Evolutionary conservation across 2,113 vertebrate genomes (phyloP).

Genomic region (Lampris incognitus): DNA sequence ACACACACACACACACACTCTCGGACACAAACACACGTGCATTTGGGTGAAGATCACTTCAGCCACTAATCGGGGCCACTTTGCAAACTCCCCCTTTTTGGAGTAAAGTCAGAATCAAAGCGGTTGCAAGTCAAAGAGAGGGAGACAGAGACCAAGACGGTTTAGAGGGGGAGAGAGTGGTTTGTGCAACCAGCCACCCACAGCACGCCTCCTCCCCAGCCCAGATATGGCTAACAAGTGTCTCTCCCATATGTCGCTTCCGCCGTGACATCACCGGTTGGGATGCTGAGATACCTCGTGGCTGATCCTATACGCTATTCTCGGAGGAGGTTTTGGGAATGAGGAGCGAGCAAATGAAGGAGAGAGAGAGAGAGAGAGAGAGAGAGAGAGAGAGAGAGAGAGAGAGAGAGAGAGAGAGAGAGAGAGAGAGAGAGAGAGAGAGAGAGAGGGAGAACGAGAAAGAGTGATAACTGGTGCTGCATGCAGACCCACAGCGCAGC

Average conservation of each 20-base stretch:
- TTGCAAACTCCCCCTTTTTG: conserved; percentile 47
- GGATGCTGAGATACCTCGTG: conserved; percentile 43
- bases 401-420: conserved; percentile 10
- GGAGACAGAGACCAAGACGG: background rate
- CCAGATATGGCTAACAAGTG: background rate
- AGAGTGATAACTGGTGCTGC: conserved; percentile 27
- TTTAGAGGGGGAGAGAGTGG: background rate
- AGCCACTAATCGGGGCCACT: conserved; percentile 71
- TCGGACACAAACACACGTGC: conserved; percentile 11
- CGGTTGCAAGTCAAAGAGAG: background rate
- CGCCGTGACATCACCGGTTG: conserved; percentile 7
- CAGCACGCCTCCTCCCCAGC: background rate
- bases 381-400: conserved; percentile 4
- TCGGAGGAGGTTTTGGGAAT: conserved; percentile 37
- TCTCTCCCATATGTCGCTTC: background rate
- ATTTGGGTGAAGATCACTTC: conserved; percentile 62
- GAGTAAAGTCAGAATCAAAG: conserved; percentile 7
- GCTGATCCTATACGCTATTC: conserved; percentile 30
- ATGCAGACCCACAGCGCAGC: conserved; percentile 59
- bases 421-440: background rate
- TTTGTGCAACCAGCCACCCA: conserved; percentile 15
- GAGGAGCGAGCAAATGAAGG: conserved; percentile 2
- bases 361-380: conserved; percentile 2
- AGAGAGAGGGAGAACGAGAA: conserved; percentile 20
- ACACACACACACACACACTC: background rate